phyloP scores from a whole-genome alignment of 2,888 invertebrate species.

The Sesamia inferens region DNA sequence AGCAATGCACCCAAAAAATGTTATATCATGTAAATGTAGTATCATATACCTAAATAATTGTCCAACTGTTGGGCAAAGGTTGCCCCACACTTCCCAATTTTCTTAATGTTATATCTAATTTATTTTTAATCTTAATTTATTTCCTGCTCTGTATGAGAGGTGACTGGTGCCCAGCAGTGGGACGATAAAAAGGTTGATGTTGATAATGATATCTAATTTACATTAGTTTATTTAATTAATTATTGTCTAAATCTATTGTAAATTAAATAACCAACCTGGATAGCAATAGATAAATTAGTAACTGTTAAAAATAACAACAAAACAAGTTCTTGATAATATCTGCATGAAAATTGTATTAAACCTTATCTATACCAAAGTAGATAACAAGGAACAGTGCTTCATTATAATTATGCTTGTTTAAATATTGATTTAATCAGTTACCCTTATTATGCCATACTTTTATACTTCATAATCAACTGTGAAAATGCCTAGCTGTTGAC shows the following conservation, averaged over 20 bases:
- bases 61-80: neutral
- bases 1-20: neutral
- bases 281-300: neutral
- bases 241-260: no score
- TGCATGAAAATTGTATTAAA: neutral
- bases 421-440: conserved; percentile 12
- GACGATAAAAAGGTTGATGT: no score
- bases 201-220: neutral
- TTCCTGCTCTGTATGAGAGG: no score
- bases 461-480: no score
- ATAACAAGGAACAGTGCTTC: conserved; percentile 32
- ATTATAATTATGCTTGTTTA: conserved; percentile 6
- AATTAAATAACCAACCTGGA: neutral
- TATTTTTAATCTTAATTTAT: no score
- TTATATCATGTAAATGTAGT: neutral
- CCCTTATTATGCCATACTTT: conserved; percentile 1
- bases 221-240: neutral
- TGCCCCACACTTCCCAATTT: neutral
- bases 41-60: neutral
- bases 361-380: conserved; percentile 32
- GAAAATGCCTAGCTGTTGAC: no score
- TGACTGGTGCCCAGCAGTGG: no score
- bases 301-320: neutral
- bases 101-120: no score
- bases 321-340: neutral